A percentile compares a stretch with the other conserved stretches of the same genome.
phyloP scores from a whole-genome alignment of 2,113 vertebrate species.

The Greenwoodochromis staneri region DNA sequence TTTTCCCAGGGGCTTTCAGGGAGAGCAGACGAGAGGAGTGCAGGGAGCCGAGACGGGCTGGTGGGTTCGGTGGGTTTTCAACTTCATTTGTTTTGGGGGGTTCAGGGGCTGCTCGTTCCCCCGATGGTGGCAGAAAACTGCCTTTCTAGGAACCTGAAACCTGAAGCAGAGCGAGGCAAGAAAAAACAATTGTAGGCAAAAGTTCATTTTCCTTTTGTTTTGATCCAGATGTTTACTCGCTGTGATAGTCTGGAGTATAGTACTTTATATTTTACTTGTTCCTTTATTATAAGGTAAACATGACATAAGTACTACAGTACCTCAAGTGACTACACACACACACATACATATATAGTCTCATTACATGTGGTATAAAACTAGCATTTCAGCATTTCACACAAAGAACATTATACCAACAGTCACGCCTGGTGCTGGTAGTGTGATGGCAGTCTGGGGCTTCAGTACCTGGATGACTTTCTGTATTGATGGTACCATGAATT shows the following conservation, averaged over 20 bases:
- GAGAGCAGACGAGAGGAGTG: conserved; percentile 35
- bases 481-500: not conserved
- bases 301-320: not conserved
- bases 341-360: not conserved
- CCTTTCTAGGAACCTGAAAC: conserved; percentile 71
- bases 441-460: not conserved
- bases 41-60: conserved; percentile 45
- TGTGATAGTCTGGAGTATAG: not conserved
- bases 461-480: not conserved
- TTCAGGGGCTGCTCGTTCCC: conserved; percentile 43
- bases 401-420: not conserved
- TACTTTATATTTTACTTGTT: not conserved
- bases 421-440: not conserved
- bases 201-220: not conserved
- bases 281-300: not conserved
- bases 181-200: not conserved
- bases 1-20: conserved; percentile 42
- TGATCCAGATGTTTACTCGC: not conserved
- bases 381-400: not conserved
- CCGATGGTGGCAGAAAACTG: conserved; percentile 5
- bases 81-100: conserved; percentile 13
- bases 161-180: not conserved
- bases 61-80: conserved; percentile 62
- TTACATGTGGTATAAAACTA: not conserved
- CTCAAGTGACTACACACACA: not conserved